These are phyloP conservation scores for Drosophila fungiperda DNA, from an alignment of 2,888 invertebrate species.

Conservation along the genomic window DNA sequence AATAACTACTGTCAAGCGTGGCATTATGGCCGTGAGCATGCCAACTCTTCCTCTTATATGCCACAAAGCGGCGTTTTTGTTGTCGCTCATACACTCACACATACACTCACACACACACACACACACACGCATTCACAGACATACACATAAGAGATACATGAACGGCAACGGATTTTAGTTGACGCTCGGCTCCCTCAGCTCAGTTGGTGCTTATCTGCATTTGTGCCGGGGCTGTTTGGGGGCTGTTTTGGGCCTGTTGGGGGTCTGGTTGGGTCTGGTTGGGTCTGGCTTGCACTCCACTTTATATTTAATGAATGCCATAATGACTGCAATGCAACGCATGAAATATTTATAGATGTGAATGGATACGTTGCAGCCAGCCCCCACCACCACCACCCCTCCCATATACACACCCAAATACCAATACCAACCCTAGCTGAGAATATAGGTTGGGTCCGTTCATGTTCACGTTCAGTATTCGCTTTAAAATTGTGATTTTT, in stretches of 20 bases:
- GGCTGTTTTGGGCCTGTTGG: background rate
- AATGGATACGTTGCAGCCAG: constrained; percentile 47
- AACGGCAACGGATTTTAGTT: constrained; percentile 69
- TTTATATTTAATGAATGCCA: constrained; percentile 80
- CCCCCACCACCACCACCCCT: background rate
- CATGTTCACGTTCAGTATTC: constrained; percentile 1
- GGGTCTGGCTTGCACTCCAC: constrained; percentile 49
- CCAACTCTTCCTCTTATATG: constrained; percentile 17
- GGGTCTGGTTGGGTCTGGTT: constrained; percentile 3
- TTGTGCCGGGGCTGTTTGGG: constrained; percentile 27
- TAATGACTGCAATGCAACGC: constrained; percentile 81
- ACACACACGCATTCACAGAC: constrained; percentile 2
- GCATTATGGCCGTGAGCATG: constrained; percentile 61
- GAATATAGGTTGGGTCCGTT: background rate
- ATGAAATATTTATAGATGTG: constrained; percentile 78
- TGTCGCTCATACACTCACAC: constrained; percentile 9
- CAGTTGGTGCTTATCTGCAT: constrained; percentile 55
- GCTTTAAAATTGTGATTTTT: constrained; percentile 35
- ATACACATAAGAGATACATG: constrained; percentile 72
- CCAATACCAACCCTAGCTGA: background rate
- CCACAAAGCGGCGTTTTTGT: constrained; percentile 47
- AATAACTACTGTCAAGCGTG: constrained; percentile 74
- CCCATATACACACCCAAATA: background rate
- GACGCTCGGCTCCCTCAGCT: constrained; percentile 56
- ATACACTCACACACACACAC: background rate